phyloP scores from a whole-genome alignment of 2,113 vertebrate genomes.

The Meriones unguiculatus region DNA sequence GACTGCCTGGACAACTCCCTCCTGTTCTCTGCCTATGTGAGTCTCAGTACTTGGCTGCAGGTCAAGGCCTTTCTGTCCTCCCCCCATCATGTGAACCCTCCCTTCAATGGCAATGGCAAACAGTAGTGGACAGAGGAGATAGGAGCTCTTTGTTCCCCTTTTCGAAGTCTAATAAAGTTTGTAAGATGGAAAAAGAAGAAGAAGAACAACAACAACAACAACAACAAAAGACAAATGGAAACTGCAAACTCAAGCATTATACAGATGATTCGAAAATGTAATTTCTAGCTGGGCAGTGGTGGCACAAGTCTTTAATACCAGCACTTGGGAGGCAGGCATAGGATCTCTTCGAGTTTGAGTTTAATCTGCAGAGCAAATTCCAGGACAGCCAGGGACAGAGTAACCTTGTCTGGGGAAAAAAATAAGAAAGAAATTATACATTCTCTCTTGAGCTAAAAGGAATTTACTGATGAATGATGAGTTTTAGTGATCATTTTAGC shows the following conservation, averaged over 20 bases:
- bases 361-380: too few species aligned
- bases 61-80: constrained; percentile 85
- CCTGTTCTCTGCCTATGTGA: constrained; percentile 83
- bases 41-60: constrained; percentile 83
- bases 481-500: not conserved
- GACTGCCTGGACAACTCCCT: constrained; percentile 84
- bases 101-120: constrained; percentile 89
- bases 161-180: constrained; percentile 53
- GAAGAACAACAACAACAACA: too few species aligned
- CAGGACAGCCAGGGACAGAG: too few species aligned
- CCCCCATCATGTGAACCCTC: constrained; percentile 82
- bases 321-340: too few species aligned
- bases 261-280: not conserved
- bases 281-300: too few species aligned
- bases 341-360: too few species aligned
- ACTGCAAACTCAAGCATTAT: not conserved
- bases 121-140: constrained; percentile 78
- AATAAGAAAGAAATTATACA: too few species aligned
- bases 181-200: not conserved
- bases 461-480: not conserved
- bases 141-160: not conserved
- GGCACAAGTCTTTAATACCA: too few species aligned
- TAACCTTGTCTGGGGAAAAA: too few species aligned
- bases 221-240: too few species aligned
- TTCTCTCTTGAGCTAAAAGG: not conserved